Evolutionary conservation across 1,140 invertebrate genomes (phyloP).

Genomic region (Apis cerana): DNA sequence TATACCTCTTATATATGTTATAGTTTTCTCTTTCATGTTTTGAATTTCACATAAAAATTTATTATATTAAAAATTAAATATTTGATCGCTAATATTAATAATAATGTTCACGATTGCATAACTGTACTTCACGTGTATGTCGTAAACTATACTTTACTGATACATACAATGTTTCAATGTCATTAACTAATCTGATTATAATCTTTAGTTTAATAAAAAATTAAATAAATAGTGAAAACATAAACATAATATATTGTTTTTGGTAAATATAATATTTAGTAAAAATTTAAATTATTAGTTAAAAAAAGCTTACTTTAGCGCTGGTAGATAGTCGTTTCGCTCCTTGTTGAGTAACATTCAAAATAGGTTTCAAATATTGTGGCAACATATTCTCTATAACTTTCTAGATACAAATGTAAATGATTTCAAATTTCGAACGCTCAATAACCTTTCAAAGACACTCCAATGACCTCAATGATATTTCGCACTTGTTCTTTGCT

Average conservation of each 20-base stretch:
- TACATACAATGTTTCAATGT: neutral
- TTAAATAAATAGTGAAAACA: neutral
- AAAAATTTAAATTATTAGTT: neutral
- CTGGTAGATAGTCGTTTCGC: constrained; percentile 75
- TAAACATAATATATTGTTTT: too few relatives aligned
- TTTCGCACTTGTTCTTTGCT: constrained; percentile 15
- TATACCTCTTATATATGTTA: neutral
- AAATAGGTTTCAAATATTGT: constrained; percentile 70
- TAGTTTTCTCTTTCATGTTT: neutral
- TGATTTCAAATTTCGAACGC: constrained; percentile 15
- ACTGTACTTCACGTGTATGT: neutral
- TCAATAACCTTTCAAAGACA: constrained; percentile 54
- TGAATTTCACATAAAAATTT: neutral
- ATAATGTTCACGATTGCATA: constrained; percentile 29
- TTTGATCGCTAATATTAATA: neutral
- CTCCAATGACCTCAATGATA: constrained; percentile 48
- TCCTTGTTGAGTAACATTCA: constrained; percentile 70
- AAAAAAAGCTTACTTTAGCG: constrained; percentile 65
- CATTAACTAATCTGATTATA: neutral
- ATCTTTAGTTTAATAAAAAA: neutral
- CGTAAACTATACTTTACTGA: too few relatives aligned
- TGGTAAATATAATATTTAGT: neutral
- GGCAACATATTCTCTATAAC: constrained; percentile 71
- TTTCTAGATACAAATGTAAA: neutral
- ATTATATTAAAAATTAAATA: neutral